Percentiles rank a stretch among this genome's conserved stretches.
Conservation (phyloP, 2,113 vertebrate genomes). For the Climacteris rufus region DNA sequence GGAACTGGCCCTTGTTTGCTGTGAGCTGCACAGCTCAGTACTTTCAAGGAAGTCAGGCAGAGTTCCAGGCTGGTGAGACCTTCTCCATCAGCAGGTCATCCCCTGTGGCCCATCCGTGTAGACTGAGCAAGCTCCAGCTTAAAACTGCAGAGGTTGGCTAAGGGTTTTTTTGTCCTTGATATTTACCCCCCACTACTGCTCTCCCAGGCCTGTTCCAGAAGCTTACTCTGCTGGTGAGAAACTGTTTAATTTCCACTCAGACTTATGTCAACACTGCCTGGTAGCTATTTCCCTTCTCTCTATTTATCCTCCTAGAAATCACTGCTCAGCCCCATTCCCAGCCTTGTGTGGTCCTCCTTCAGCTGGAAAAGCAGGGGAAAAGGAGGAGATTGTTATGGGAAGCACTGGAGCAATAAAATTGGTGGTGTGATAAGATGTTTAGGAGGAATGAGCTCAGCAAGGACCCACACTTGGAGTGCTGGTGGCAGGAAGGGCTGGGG, state of each 20-base stretch:
- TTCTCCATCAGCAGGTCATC: not conserved
- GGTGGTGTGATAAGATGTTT: not conserved
- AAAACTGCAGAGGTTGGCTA: not conserved
- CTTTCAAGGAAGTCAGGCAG: not conserved
- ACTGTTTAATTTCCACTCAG: slow-evolving; percentile 38
- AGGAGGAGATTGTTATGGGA: not conserved
- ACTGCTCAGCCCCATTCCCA: slow-evolving; percentile 1
- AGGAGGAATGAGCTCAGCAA: not conserved
- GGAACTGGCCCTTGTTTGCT: not conserved
- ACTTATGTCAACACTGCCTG: slow-evolving; percentile 39
- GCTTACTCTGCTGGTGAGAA: slow-evolving; percentile 23
- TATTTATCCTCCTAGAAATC: slow-evolving; percentile 28
- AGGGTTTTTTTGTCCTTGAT: not conserved
- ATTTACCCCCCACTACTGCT: not conserved
- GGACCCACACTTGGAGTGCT: not conserved
- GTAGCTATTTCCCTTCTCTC: slow-evolving; percentile 31
- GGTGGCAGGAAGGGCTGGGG: not conserved
- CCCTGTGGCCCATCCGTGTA: not conserved
- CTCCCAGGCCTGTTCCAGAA: not conserved
- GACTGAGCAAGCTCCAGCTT: not conserved
- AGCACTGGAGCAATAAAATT: not conserved
- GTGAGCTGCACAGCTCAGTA: not conserved
- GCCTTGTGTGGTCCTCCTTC: slow-evolving; percentile 31
- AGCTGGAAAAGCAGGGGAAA: not conserved
- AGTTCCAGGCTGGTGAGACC: not conserved